Conservation (phyloP, 2,888 invertebrate genomes). For the Aradus depressus region DNA sequence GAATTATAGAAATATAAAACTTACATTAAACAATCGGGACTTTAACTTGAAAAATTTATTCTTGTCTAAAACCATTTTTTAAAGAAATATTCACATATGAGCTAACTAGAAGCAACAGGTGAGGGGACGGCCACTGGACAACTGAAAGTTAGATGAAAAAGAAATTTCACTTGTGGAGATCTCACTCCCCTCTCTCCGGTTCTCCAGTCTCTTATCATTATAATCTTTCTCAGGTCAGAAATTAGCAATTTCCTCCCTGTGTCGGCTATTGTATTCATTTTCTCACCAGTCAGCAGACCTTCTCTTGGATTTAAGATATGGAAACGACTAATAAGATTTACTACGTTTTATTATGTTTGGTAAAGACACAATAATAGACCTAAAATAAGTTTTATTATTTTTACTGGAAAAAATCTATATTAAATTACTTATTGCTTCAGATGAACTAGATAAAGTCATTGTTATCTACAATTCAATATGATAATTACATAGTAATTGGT, state of each 20-base stretch:
- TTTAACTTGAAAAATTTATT: slow-evolving; percentile 27
- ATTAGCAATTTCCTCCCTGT: slow-evolving; percentile 15
- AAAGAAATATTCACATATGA: slow-evolving; percentile 6
- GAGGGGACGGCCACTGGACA: slow-evolving; percentile 1
- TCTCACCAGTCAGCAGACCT: too few species aligned
- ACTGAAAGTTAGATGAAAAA: slow-evolving; percentile 14
- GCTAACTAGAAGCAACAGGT: slow-evolving; percentile 16
- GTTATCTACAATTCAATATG: too few species aligned
- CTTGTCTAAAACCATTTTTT: slow-evolving; percentile 26
- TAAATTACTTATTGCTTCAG: too few species aligned
- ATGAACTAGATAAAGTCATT: too few species aligned
- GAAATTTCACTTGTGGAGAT: slow-evolving; percentile 2
- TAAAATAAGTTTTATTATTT: too few species aligned
- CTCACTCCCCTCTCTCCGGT: slow-evolving; percentile 4
- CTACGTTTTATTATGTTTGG: too few species aligned
- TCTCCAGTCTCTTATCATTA: slow-evolving; percentile 5
- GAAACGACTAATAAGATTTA: too few species aligned
- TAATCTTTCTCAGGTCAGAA: slow-evolving; percentile 13
- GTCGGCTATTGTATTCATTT: slow-evolving; percentile 11
- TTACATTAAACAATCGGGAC: slow-evolving; percentile 27
- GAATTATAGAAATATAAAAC: slow-evolving; percentile 1
- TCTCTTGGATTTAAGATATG: not conserved
- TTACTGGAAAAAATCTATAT: too few species aligned
- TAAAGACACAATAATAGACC: too few species aligned
- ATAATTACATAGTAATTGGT: too few species aligned